Evolutionary conservation across 1,140 invertebrate genomes (phyloP).

Genomic region (Semibalanus balanoides): DNA sequence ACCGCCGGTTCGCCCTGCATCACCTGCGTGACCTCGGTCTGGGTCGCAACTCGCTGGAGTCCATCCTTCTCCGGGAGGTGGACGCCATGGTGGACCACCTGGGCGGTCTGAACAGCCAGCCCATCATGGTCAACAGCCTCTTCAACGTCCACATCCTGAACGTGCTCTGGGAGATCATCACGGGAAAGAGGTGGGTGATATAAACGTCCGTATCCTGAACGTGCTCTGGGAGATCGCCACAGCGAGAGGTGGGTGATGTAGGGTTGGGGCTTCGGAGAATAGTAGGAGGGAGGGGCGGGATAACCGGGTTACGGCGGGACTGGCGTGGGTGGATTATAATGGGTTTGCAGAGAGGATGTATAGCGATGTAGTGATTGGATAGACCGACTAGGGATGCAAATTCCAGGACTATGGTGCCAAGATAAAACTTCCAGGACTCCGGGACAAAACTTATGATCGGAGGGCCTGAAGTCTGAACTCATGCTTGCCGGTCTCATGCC

Average conservation of each 20-base stretch:
- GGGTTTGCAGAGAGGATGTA: no score
- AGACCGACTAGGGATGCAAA: no score
- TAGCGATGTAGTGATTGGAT: no score
- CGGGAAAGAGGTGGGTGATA: constrained; percentile 7
- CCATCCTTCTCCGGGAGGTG: constrained; percentile 10
- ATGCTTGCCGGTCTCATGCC: no score
- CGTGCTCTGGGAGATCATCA: constrained; percentile 16
- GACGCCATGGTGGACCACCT: not conserved
- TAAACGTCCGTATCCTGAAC: constrained; percentile 15
- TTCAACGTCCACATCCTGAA: constrained; percentile 16
- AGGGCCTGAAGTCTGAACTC: no score
- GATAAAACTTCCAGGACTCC: no score
- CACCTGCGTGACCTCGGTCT: constrained; percentile 9
- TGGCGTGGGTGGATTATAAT: no score
- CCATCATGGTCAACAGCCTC: not conserved
- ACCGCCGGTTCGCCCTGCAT: constrained; percentile 6
- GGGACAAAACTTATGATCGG: no score
- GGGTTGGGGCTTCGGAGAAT: no score
- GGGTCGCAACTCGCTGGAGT: constrained; percentile 8
- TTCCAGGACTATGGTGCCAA: no score
- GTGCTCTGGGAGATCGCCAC: constrained; percentile 16
- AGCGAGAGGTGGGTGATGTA: constrained; percentile 4
- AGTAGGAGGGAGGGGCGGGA: no score
- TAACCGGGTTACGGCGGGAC: no score
- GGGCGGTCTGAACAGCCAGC: not conserved